phyloP scores from a whole-genome alignment of 2,113 vertebrate species.

The Monarcha castaneiventris region DNA sequence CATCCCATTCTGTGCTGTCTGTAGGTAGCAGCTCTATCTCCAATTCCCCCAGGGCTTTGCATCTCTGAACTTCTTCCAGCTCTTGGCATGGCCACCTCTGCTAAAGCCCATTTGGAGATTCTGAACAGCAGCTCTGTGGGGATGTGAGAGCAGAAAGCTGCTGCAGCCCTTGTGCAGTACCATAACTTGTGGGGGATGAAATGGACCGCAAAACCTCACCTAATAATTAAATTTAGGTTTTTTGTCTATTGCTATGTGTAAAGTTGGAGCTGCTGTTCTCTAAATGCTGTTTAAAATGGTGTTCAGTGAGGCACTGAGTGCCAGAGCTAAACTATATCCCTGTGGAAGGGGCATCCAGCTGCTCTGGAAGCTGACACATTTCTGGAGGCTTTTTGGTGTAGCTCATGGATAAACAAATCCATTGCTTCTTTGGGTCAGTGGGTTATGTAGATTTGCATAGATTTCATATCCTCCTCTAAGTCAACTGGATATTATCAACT shows the following conservation, averaged over 20 bases:
- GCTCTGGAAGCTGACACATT: neutral
- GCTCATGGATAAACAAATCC: slow-evolving; percentile 44
- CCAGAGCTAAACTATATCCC: neutral
- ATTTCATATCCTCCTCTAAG: neutral
- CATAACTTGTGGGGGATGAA: neutral
- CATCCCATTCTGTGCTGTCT: neutral
- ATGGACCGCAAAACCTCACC: neutral
- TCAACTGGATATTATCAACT: neutral
- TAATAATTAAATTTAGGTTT: neutral
- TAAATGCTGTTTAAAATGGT: slow-evolving; percentile 7
- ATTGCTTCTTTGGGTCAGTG: neutral
- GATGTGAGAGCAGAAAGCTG: neutral
- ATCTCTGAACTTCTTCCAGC: neutral
- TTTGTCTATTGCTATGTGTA: neutral
- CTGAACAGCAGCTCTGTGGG: neutral
- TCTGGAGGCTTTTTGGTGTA: slow-evolving; percentile 48
- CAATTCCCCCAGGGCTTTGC: neutral
- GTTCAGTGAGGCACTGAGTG: neutral
- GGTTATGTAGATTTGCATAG: neutral
- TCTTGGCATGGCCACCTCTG: neutral
- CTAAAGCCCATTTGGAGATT: neutral
- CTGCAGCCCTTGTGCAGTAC: neutral
- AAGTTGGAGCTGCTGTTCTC: slow-evolving; percentile 10
- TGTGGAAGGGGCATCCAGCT: neutral
- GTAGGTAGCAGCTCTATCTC: neutral